Evolutionary conservation across 2,888 invertebrate species (phyloP), one percentile per base, ranked within the genome.

Genomic region (Drosophila maculinotata): DNA sequence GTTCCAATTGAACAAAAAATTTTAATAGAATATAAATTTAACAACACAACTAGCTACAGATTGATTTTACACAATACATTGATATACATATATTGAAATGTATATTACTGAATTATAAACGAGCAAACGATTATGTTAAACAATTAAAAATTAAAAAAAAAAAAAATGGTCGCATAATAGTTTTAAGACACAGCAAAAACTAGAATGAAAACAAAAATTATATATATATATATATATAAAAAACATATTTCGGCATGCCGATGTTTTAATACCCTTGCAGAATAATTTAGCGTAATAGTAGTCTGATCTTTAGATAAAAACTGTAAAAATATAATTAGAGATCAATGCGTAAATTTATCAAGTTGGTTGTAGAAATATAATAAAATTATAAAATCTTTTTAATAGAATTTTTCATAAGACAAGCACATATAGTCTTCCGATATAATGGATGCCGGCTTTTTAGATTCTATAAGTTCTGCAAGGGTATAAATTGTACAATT

Each of bases 291-390:
- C 10, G 9, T 20, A 23, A 15, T 33, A 59, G 20, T 58, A 49
- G 42, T 42, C 42, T 44, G 58, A 47, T 51, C 20, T 41, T 23
- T 35, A 33, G 25, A n/a, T 12, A 9, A 30, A 36, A 6, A n/a
- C 17, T 35, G 42, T 41, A 35, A 31, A 57, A 30, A 9, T 9
- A 20, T 15, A 26, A 15, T 69, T 23, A 20, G 23, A 9, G 20
- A 52, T 20, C 7, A 39, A 31, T 9, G 31, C 5, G 2, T 15
- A 42, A 33, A 20, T 15, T 6, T 7, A 38, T 48, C 9, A 28
- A 47, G 25, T 71, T 36, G 65, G 25, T 64, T 72, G 59, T 72
- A 60, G 42, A 48, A 14, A 47, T 42, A 17, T 28, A 9, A 31
- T 17, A 10, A 38, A 42, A 9, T 25, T 35, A 23, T 20, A 30